A percentile compares a stretch with the other conserved stretches of the same genome.
Evolutionary conservation across 2,888 invertebrate genomes (phyloP).

Genomic region (Panzeria rudis): DNA sequence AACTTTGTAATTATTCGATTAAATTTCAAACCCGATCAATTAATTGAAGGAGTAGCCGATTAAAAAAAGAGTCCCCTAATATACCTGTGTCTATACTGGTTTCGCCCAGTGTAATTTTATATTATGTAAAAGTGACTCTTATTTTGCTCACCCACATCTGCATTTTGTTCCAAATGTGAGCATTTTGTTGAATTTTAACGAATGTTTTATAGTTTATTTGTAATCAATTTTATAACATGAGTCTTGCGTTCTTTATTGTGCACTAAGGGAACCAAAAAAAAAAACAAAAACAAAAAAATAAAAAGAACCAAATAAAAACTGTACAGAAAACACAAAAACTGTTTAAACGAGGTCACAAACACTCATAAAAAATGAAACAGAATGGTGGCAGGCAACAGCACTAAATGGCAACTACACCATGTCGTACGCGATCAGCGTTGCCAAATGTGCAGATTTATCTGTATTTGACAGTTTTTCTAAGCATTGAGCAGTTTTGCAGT

Average conservation of each 20-base stretch:
- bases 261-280: slow-evolving; percentile 27
- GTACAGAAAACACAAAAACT: slow-evolving; percentile 31
- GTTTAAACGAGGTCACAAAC: slow-evolving; percentile 64
- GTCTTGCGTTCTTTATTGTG: slow-evolving; percentile 52
- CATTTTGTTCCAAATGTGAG: slow-evolving; percentile 5
- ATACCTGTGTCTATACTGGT: background rate
- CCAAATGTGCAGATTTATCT: too few species aligned
- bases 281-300: background rate
- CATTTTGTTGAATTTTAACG: slow-evolving; percentile 37
- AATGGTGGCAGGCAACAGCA: slow-evolving; percentile 33
- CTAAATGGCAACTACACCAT: slow-evolving; percentile 17
- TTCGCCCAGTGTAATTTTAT: slow-evolving; percentile 24
- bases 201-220: slow-evolving; percentile 42
- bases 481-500: too few species aligned
- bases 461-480: too few species aligned
- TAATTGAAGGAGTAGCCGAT: too few species aligned
- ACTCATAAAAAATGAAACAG: slow-evolving; percentile 46
- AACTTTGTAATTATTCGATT: too few species aligned
- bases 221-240: slow-evolving; percentile 56
- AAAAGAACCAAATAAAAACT: slow-evolving; percentile 30
- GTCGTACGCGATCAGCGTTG: slow-evolving; percentile 12
- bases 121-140: slow-evolving; percentile 37
- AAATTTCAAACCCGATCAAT: too few species aligned
- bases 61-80: too few species aligned
- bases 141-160: slow-evolving; percentile 57